Conservation (phyloP, 2,113 vertebrate genomes). For the Cyprinodon tularosa region DNA sequence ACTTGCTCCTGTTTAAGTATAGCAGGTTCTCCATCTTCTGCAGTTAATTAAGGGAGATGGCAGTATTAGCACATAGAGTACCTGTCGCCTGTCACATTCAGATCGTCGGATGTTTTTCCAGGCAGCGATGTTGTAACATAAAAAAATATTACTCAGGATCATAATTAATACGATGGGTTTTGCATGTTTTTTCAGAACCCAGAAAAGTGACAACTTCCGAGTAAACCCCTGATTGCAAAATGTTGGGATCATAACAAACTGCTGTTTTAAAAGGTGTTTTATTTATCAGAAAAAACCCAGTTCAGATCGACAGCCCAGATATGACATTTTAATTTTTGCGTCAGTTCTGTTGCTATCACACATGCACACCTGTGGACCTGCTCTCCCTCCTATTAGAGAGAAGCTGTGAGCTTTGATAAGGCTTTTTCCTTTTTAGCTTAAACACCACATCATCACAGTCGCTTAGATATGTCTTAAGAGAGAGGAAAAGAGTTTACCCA, state of each 20-base stretch:
- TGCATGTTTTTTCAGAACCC: constrained; percentile 23
- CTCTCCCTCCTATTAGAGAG: constrained; percentile 46
- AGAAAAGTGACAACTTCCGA: constrained; percentile 32
- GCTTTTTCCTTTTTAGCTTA: constrained; percentile 59
- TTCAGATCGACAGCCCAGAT: constrained; percentile 65
- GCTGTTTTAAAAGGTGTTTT: constrained; percentile 38
- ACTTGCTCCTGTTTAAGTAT: constrained; percentile 51
- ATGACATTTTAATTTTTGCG: constrained; percentile 70
- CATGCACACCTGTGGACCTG: constrained; percentile 64
- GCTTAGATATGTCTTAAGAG: constrained; percentile 67
- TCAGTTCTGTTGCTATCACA: constrained; percentile 58
- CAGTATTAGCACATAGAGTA: constrained; percentile 56
- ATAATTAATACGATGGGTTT: constrained; percentile 5
- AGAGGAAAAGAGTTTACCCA: constrained; percentile 64
- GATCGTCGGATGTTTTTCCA: constrained; percentile 52
- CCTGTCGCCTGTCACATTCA: constrained; percentile 33
- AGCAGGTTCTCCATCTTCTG: constrained; percentile 63
- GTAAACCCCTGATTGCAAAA: constrained; percentile 49
- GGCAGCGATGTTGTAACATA: constrained; percentile 28
- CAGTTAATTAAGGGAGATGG: constrained; percentile 67
- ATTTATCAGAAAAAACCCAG: constrained; percentile 49
- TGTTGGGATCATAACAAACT: constrained; percentile 58
- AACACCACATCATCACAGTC: constrained; percentile 58
- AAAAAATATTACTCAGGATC: constrained; percentile 21
- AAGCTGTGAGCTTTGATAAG: constrained; percentile 71